phyloP scores from a whole-genome alignment of 2,113 vertebrate genomes.

The Leiothrix lutea region DNA sequence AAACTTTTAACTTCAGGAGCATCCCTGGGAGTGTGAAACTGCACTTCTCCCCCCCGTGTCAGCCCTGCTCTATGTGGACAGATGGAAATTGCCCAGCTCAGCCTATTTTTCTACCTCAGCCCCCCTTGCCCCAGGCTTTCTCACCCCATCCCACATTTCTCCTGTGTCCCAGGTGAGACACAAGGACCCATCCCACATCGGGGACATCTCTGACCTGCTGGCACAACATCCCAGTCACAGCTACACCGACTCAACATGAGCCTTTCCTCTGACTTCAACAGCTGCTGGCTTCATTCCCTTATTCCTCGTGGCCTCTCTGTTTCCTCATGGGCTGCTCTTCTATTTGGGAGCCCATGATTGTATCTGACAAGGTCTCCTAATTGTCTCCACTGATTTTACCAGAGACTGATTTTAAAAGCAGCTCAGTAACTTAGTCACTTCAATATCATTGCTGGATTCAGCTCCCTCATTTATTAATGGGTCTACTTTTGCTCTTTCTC shows the following conservation, averaged over 20 bases:
- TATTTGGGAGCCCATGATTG: slow-evolving; percentile 16
- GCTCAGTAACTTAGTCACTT: slow-evolving; percentile 9
- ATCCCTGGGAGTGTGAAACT: not conserved
- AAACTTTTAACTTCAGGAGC: not conserved
- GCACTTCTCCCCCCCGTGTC: not conserved
- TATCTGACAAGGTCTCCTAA: slow-evolving; percentile 31
- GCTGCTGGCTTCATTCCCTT: not conserved
- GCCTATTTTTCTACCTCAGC: not conserved
- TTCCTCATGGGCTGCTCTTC: slow-evolving; percentile 21
- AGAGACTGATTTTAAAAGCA: slow-evolving; percentile 44
- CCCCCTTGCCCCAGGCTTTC: not conserved
- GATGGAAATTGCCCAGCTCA: not conserved
- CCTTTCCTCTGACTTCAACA: not conserved
- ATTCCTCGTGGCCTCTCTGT: not conserved
- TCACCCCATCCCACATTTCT: not conserved
- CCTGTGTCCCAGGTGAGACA: not conserved
- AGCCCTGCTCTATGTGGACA: not conserved
- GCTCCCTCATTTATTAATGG: slow-evolving; percentile 33
- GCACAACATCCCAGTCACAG: not conserved
- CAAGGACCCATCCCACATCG: rapidly evolving
- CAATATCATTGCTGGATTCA: not conserved
- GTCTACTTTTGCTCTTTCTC: slow-evolving; percentile 9
- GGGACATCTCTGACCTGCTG: not conserved
- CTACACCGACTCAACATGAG: not conserved
- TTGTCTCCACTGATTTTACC: slow-evolving; percentile 27